phyloP scores from a whole-genome alignment of 2,113 vertebrate genomes.

The Polypterus senegalus region DNA sequence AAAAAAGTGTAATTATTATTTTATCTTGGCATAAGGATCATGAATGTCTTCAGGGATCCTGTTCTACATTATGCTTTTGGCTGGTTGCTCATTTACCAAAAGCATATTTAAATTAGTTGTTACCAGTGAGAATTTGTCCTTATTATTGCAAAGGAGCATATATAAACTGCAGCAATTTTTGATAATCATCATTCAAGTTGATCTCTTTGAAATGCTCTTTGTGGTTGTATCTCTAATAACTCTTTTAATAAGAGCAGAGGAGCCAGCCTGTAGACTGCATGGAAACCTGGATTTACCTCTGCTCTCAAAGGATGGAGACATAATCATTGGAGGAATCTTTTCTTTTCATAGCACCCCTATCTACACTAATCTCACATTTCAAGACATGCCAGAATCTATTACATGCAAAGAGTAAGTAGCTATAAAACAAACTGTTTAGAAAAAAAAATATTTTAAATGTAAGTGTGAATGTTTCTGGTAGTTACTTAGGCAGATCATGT shows the following conservation, averaged over 20 bases:
- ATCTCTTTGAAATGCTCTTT: conserved; percentile 6
- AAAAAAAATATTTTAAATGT: too few species aligned
- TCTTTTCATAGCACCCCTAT: conserved; percentile 12
- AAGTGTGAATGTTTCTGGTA: background rate
- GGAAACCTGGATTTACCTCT: conserved; percentile 12
- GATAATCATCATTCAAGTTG: background rate
- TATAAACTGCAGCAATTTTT: background rate
- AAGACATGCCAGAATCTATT: conserved; percentile 8
- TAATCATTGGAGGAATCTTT: conserved; percentile 23
- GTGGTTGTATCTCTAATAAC: conserved; percentile 4
- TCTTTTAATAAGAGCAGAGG: conserved; percentile 8
- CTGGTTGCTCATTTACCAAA: too few species aligned
- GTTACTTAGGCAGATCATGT: too few species aligned
- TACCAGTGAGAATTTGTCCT: too few species aligned
- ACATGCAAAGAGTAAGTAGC: conserved; percentile 12
- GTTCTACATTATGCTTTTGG: too few species aligned
- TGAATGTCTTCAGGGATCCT: too few species aligned
- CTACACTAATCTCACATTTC: conserved; percentile 4
- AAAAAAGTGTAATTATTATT: too few species aligned
- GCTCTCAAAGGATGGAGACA: conserved; percentile 18
- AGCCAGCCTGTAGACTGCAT: conserved; percentile 14
- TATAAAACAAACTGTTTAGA: background rate
- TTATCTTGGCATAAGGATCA: too few species aligned
- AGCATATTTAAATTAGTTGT: too few species aligned
- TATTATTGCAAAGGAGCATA: too few species aligned